phyloP scores from a whole-genome alignment of 1,140 invertebrate species.

The Zaprionus gabonicus region DNA sequence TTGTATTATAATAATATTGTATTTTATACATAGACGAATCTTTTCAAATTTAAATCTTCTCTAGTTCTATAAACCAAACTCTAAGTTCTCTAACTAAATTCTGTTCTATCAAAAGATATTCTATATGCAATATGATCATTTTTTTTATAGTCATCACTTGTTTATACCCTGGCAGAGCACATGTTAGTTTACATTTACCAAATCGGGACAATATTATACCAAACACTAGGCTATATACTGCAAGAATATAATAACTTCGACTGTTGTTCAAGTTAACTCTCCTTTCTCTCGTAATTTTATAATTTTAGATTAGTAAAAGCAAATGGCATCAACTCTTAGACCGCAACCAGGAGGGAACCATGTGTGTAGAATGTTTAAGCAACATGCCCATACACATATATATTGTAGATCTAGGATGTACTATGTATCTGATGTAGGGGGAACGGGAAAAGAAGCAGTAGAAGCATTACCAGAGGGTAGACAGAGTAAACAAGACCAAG shows the following conservation, averaged over 20 bases:
- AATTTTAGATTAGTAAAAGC: constrained; percentile 63
- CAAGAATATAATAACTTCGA: not conserved
- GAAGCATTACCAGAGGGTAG: constrained; percentile 22
- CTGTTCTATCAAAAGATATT: not conserved
- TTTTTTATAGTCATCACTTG: not conserved
- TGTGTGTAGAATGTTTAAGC: constrained; percentile 25
- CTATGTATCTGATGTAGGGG: constrained; percentile 18
- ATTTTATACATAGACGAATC: not conserved
- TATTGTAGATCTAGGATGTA: constrained; percentile 8
- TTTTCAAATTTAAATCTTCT: not conserved
- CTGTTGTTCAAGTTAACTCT: not conserved
- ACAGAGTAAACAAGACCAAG: constrained; percentile 29
- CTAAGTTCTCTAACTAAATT: not conserved
- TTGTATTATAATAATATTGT: not conserved
- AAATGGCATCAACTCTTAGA: constrained; percentile 30
- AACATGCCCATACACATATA: constrained; percentile 27
- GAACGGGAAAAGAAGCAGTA: constrained; percentile 9
- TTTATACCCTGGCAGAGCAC: not conserved
- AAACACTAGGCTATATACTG: not conserved
- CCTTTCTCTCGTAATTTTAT: constrained; percentile 1
- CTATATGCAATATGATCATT: not conserved
- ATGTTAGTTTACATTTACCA: not conserved
- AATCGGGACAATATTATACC: no score
- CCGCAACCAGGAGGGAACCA: constrained; percentile 51
- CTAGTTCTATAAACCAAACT: not conserved